Evolutionary conservation across 35 echinoderm and acorn worm genomes (phyloP), one percentile per base, ranked within the genome.

Genomic region (Heliocidaris tuberculata): DNA sequence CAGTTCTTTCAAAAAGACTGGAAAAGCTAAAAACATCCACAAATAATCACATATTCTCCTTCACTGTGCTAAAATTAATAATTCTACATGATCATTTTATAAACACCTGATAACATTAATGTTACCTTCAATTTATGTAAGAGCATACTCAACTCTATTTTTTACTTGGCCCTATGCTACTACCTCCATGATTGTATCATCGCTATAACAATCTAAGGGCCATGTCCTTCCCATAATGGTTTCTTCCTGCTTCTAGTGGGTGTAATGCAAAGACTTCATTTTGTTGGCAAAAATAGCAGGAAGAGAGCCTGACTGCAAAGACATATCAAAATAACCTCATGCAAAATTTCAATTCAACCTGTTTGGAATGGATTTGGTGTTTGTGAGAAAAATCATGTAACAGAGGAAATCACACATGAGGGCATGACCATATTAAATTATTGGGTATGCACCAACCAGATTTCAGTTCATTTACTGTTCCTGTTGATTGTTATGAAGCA

Each of bases 281-380:
- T 78, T n/a, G 27, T 78, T 78, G 65, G 65, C 65, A 78, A 78
- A 78, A 78, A 78, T 78, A 78, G 65, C 65, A 78, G 65, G 24
- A 78, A 78, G 65, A 78, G 65, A 78, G 65, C 27, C 27, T n/a
- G 65, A 24, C 65, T n/a, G 65, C 3, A 78, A 6, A 78, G 65
- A 78, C 65, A 78, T 78, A 21, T 27, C 27, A 78, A 4, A 8
- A n/a, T 24, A 21, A 21, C 0, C 2, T 78, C 4, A 42, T 7
- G 27, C 7, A 4, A 78, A 7, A 7, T n/a, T 78, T 78, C 27
- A 6, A 21, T 78, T 6, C 65, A 78, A 27, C 21, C 17, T 7
- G 15, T n/a, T 78, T 78, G 65, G 27, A 78, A 27, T 27, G 65
- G 21, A 29, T 19, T 27, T 78, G 15, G 65, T 27, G 65, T 78